These are phyloP conservation scores for Eubasilissa regina DNA, from an alignment of 1,140 invertebrate species.

Conservation along the genomic window DNA sequence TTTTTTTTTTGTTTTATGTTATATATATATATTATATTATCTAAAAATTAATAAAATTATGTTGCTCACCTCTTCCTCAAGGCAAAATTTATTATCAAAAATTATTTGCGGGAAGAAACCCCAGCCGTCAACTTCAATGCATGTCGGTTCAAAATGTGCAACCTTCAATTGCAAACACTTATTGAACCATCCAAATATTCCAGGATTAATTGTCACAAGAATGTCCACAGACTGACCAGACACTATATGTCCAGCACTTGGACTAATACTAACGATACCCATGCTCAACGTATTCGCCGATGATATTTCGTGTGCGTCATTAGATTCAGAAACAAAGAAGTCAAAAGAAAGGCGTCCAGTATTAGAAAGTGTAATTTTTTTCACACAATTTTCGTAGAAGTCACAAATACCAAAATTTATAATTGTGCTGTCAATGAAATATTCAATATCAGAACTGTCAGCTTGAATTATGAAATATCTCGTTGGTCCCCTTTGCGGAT, in stretches of 20 bases:
- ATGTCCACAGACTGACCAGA: slow-evolving; percentile 8
- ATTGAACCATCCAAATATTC: slow-evolving; percentile 29
- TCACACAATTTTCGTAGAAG: slow-evolving; percentile 9
- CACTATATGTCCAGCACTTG: slow-evolving; percentile 3
- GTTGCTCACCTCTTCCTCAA: background rate
- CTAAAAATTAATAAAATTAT: too few species aligned
- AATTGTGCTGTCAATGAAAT: slow-evolving; percentile 1
- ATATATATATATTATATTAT: too few species aligned
- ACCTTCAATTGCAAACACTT: slow-evolving; percentile 17
- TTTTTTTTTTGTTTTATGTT: too few species aligned
- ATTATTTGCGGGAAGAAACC: slow-evolving; percentile 33
- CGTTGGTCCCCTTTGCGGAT: slow-evolving; percentile 17
- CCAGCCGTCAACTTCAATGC: slow-evolving; percentile 20
- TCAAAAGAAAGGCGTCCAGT: slow-evolving; percentile 24
- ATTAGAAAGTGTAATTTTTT: slow-evolving; percentile 3
- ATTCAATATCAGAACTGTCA: slow-evolving; percentile 21
- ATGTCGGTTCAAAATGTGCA: slow-evolving; percentile 18
- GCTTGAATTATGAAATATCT: slow-evolving; percentile 29
- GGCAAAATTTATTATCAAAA: slow-evolving; percentile 17
- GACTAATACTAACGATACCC: slow-evolving; percentile 2
- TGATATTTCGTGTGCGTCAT: background rate
- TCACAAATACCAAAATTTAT: slow-evolving; percentile 14
- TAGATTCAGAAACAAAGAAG: slow-evolving; percentile 3
- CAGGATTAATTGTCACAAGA: slow-evolving; percentile 4
- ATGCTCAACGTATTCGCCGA: background rate